Evolutionary conservation across 2,113 vertebrate genomes (phyloP), one percentile per base, ranked within the genome.

Genomic region (Hiodon alosoides): DNA sequence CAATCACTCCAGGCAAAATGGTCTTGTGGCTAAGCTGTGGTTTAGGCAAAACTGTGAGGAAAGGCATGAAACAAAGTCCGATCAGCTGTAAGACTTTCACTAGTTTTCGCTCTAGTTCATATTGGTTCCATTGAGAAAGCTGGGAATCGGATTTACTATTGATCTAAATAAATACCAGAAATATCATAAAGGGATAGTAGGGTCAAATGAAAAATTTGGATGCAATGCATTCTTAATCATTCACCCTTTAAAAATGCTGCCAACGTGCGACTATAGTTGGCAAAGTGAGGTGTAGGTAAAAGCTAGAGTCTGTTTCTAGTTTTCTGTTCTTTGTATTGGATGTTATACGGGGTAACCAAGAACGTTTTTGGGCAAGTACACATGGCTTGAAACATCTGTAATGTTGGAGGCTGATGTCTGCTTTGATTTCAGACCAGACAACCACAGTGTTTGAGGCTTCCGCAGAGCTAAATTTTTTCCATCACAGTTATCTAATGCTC

Each of bases 41-140:
- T 78, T 88, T 85, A 16, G 90, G 91, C n/a, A 91, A 80, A 53
- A 91, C 91, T 92, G 79, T 1, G 71, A 9, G 14, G 7, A 47
- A 73, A 60, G 51, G 3, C 50, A 6, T n/a, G 5, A 11, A 48
- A 10, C 64, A 66, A 17, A 62, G 14, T 62, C 60, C 14, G 11
- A 62, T 62, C 60, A 62, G 60, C 14, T 62, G 60, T 11, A 57
- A 57, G 10, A 7, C 54, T 10, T 57, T 57, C 31, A 31, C 31
- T 31, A 31, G 31, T 31, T 31, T 31, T 31, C 31, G 31, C 31
- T 31, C 31, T 31, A 31, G 31, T 31, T 31, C 31, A 31, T 31
- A 31, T 31, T 31, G 31, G 31, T 31, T 31, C 31, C 31, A 31
- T 31, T 31, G 31, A 31, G 31, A 31, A 31, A 31, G 0, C 31